Conservation (phyloP, 2,113 vertebrate species). For the Archilochus colubris region DNA sequence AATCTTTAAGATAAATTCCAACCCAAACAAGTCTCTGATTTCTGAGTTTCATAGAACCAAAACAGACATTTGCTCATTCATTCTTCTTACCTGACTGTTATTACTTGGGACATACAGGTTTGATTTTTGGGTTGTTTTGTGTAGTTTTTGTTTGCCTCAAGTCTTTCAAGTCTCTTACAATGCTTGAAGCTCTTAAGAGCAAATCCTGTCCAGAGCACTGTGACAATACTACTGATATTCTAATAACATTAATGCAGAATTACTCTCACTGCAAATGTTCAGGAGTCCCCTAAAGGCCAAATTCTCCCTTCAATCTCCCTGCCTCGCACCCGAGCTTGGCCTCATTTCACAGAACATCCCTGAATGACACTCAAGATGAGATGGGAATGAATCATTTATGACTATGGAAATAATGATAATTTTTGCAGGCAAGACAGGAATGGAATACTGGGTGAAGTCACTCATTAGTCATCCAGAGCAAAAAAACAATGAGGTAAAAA, state of each 20-base stretch:
- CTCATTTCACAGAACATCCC: background rate
- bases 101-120: background rate
- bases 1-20: too few relatives aligned
- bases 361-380: background rate
- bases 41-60: background rate
- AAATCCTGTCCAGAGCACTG: background rate
- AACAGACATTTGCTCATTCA: background rate
- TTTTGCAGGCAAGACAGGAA: background rate
- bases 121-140: rapidly evolving
- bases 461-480: background rate
- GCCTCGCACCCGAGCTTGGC: background rate
- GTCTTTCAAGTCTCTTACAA: background rate
- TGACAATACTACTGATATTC: background rate
- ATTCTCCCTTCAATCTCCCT: background rate
- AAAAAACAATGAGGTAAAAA: background rate
- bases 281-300: background rate
- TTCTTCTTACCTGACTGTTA: background rate
- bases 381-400: background rate
- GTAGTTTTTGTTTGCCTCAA: background rate
- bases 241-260: background rate
- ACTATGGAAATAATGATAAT: background rate
- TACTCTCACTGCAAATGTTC: background rate
- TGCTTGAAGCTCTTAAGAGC: background rate
- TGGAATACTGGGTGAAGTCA: background rate
- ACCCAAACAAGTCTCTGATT: too few relatives aligned